phyloP scores from a whole-genome alignment of 2,888 invertebrate genomes.

The Eupithecia pulchellata region DNA sequence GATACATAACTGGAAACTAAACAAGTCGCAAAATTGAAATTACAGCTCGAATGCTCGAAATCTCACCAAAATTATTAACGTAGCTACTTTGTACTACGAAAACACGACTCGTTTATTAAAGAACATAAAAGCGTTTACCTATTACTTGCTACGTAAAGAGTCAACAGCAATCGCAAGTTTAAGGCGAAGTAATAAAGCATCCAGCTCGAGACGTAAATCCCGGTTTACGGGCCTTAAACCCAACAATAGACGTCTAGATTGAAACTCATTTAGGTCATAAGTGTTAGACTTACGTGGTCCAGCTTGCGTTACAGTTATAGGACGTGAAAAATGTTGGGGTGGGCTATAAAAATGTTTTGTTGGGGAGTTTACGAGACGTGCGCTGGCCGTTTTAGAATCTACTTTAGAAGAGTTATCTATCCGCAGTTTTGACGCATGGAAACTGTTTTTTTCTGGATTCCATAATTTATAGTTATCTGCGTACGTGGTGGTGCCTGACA shows the following conservation, averaged over 20 bases:
- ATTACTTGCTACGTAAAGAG: constrained; percentile 22
- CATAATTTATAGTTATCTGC: background rate
- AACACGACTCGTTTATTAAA: constrained; percentile 3
- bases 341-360: constrained; percentile 18
- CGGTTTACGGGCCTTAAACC: constrained; percentile 64
- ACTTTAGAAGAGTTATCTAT: background rate
- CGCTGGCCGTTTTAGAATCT: background rate
- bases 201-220: constrained; percentile 48
- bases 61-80: background rate
- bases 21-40: background rate
- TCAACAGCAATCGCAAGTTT: constrained; percentile 57
- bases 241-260: constrained; percentile 68
- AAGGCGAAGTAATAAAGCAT: constrained; percentile 51
- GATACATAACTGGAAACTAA: background rate
- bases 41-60: background rate
- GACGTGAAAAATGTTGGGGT: constrained; percentile 30
- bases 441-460: too few species aligned
- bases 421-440: background rate
- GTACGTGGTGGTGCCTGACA: too few species aligned
- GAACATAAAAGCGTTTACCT: constrained; percentile 7
- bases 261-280: constrained; percentile 69
- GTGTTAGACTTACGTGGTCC: constrained; percentile 43
- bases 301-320: constrained; percentile 29
- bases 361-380: background rate
- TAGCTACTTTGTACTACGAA: background rate